Percentiles rank a stretch among this genome's conserved stretches.
These are phyloP conservation scores for Rhamphomyia laevipes DNA, from an alignment of 2,888 invertebrate genomes.

Conservation along the genomic window DNA sequence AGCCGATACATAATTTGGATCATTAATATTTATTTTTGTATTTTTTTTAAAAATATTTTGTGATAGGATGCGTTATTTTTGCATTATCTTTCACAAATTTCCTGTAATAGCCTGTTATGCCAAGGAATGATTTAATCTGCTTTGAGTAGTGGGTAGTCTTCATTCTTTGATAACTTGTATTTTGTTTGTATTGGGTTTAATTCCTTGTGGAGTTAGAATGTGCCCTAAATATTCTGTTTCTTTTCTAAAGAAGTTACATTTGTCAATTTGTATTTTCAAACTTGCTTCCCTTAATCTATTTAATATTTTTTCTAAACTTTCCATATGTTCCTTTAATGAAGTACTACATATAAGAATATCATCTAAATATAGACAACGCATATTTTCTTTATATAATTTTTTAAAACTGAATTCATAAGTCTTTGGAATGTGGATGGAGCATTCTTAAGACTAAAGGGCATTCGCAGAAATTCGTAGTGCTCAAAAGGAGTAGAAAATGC, in stretches of 20 bases:
- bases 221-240: slow-evolving; percentile 12
- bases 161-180: slow-evolving; percentile 5
- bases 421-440: slow-evolving; percentile 11
- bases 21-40: slow-evolving; percentile 1
- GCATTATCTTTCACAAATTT: slow-evolving; percentile 7
- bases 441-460: slow-evolving; percentile 12
- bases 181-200: slow-evolving; percentile 12
- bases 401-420: slow-evolving; percentile 12
- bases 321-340: slow-evolving; percentile 9
- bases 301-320: slow-evolving; percentile 8
- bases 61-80: slow-evolving; percentile 6
- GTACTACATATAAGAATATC: slow-evolving; percentile 13
- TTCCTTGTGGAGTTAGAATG: slow-evolving; percentile 9
- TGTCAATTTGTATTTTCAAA: slow-evolving; percentile 11
- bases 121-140: slow-evolving; percentile 9
- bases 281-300: slow-evolving; percentile 5
- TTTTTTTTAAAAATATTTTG: slow-evolving; percentile 3
- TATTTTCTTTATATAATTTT: slow-evolving; percentile 8
- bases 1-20: neutral
- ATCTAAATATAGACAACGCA: slow-evolving; percentile 13
- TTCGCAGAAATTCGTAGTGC: slow-evolving; percentile 6
- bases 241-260: slow-evolving; percentile 11
- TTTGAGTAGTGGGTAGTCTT: slow-evolving; percentile 6
- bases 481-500: slow-evolving; percentile 9
- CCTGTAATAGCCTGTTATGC: slow-evolving; percentile 8